Base-by-base conservation (phyloP, 2,113 vertebrate species). In the Rousettus leschenaultii region DNA sequence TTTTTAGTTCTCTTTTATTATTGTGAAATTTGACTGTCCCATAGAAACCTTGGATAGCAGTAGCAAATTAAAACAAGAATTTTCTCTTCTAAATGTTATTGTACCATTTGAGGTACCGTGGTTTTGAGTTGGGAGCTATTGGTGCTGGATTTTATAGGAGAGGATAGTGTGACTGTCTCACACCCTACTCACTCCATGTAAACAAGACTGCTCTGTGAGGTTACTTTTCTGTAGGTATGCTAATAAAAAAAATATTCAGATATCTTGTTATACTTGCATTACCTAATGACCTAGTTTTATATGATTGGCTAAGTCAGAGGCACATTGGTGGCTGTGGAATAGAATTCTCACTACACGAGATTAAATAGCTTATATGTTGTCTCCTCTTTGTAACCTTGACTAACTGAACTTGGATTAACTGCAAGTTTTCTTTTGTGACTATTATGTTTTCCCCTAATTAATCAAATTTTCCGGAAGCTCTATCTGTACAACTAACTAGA, bases 391-490 rank as follows among this genome's bases (percentile, higher is more conserved):
- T 92, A 96, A 95, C 96, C 94, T 97, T 97, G 94, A 96, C 97
- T 96, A 96, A 86, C 88, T 75, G 95, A 94, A 95, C 92, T 95
- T 93, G 87, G 70, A 66, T 97, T 95, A 97, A 77, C 83, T 93
- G 33, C 40, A 92, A 83, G 57, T 77, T 94, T 93, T 96, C 55
- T 63, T 61, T 89, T 95, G 70, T 96, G 84, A 96, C 87, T 96
- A 89, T 95, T 75, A 51, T 91, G 59, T 35, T 95, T 95, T 85
- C 88, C 18, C 38, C 79, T 96, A 93, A 98, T 97, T 97, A 97
- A 98, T 97, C 92, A 98, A 87, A 92, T 4, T 96, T 96, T 95
- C 96, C 48, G 73, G 97, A 98, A 97, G 86, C 94, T 85, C 26
- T 95, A 51, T 75, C 96, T 78, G 71, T 95, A 95, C 94, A 92